Conservation (phyloP, 2,797 vertebrate genomes). For the Thripadectes ignobilis region DNA sequence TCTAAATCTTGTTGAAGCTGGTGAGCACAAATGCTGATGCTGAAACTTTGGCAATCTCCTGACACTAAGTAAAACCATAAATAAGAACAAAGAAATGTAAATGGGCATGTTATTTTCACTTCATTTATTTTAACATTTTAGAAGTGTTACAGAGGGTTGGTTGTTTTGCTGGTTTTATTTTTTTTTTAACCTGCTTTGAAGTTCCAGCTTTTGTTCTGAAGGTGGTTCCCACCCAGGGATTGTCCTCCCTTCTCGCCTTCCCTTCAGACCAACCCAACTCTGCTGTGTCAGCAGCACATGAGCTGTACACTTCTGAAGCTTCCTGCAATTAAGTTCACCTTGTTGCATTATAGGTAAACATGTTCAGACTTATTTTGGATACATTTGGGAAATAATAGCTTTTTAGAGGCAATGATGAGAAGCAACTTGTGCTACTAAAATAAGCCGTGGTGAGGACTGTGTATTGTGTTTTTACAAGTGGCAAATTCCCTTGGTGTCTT, state of each 20-base stretch:
- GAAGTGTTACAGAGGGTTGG: background rate
- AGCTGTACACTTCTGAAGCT: slow-evolving; percentile 31
- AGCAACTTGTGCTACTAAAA: slow-evolving; percentile 7
- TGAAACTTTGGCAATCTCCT: slow-evolving; percentile 57
- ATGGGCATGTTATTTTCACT: slow-evolving; percentile 37
- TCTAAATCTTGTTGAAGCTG: background rate
- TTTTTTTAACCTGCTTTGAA: slow-evolving; percentile 26
- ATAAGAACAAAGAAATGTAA: slow-evolving; percentile 67
- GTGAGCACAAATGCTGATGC: slow-evolving; percentile 25
- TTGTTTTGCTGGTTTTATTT: background rate
- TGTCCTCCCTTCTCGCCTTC: background rate
- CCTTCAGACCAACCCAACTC: background rate
- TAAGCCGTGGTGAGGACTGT: background rate
- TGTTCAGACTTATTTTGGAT: slow-evolving; percentile 52
- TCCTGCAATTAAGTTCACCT: slow-evolving; percentile 56
- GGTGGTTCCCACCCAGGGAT: slow-evolving; percentile 42
- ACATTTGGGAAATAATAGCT: slow-evolving; percentile 53
- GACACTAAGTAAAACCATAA: slow-evolving; percentile 26
- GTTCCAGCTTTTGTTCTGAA: slow-evolving; percentile 33
- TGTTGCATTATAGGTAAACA: slow-evolving; percentile 48
- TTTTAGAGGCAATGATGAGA: background rate
- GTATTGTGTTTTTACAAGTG: background rate
- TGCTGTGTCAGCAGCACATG: slow-evolving; percentile 55
- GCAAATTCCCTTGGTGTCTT: background rate
- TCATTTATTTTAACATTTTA: slow-evolving; percentile 31